A percentile compares a stretch with the other conserved stretches of the same genome.
These are phyloP conservation scores for Periplaneta americana DNA, from an alignment of 1,140 invertebrate genomes.

Conservation along the genomic window DNA sequence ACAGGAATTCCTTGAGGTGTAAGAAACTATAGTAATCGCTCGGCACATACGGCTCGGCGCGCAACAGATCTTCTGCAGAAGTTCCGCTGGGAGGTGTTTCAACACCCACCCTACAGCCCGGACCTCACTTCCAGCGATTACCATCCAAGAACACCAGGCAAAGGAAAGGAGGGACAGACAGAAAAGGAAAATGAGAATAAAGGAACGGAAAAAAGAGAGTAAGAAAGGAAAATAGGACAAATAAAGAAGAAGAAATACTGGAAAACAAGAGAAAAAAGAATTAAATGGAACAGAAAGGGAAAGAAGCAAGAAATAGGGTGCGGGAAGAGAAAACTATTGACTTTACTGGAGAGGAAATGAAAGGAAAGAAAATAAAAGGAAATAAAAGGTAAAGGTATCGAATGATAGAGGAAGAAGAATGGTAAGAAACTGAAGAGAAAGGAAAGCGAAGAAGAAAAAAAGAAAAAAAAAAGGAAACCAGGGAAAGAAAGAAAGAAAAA, in stretches of 20 bases:
- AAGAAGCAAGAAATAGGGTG: not conserved
- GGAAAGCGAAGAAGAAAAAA: not conserved
- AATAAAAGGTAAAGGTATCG: not conserved
- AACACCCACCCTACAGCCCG: too few relatives aligned
- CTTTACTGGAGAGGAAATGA: not conserved
- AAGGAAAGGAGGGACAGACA: not conserved
- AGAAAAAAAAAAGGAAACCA: not conserved
- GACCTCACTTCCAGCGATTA: too few relatives aligned
- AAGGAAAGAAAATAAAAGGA: not conserved
- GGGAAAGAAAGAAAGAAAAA: slow-evolving; percentile 2
- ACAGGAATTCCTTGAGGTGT: too few relatives aligned
- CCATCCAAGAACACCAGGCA: not conserved
- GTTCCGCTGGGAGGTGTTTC: too few relatives aligned
- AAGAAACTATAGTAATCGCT: too few relatives aligned
- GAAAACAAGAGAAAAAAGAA: not conserved
- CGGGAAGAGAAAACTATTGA: not conserved
- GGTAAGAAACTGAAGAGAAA: not conserved
- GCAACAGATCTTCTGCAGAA: too few relatives aligned
- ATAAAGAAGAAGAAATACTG: not conserved
- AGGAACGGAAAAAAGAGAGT: not conserved
- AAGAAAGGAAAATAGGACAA: not conserved
- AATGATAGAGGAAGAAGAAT: not conserved
- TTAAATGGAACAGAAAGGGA: not conserved
- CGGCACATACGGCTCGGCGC: too few relatives aligned
- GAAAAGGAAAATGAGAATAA: too few relatives aligned